Evolutionary conservation across 1,140 invertebrate species (phyloP).

Genomic region (Ceratosolen solmsi): DNA sequence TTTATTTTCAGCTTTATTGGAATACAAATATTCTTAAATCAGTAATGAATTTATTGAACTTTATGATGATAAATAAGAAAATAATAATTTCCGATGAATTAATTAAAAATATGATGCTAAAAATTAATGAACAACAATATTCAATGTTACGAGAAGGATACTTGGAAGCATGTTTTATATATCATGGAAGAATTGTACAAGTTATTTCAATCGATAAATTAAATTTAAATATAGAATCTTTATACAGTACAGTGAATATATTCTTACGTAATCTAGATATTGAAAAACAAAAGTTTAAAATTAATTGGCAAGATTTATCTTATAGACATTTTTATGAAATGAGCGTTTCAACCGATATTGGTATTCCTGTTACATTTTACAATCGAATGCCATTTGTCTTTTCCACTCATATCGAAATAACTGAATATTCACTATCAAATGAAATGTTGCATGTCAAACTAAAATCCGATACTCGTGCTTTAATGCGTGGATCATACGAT

Average conservation of each 20-base stretch:
- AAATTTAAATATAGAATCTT: slow-evolving; percentile 1
- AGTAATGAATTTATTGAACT: background rate
- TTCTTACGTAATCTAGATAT: slow-evolving; percentile 50
- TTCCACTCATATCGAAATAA: slow-evolving; percentile 57
- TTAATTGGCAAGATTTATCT: slow-evolving; percentile 50
- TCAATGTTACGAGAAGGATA: slow-evolving; percentile 33
- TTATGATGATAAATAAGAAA: slow-evolving; percentile 27
- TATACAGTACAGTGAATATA: slow-evolving; percentile 40
- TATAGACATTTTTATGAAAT: slow-evolving; percentile 60
- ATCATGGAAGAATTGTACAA: slow-evolving; percentile 24
- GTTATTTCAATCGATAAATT: slow-evolving; percentile 30
- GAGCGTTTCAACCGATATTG: slow-evolving; percentile 68
- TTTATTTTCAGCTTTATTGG: slow-evolving; percentile 57
- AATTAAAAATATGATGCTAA: slow-evolving; percentile 46
- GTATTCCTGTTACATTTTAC: slow-evolving; percentile 64
- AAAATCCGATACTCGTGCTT: slow-evolving; percentile 54
- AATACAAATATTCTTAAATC: slow-evolving; percentile 44
- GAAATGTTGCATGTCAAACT: slow-evolving; percentile 34
- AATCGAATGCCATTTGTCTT: slow-evolving; percentile 57
- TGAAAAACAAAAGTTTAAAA: background rate
- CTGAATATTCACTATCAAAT: background rate
- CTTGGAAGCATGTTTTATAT: slow-evolving; percentile 53
- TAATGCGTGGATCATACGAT: slow-evolving; percentile 61
- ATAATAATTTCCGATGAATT: slow-evolving; percentile 47
- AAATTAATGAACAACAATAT: slow-evolving; percentile 22